A percentile compares a stretch with the other conserved stretches of the same genome.
Evolutionary conservation across 2,797 vertebrate genomes (phyloP).

Genomic region (Gymnopithys bicolor): DNA sequence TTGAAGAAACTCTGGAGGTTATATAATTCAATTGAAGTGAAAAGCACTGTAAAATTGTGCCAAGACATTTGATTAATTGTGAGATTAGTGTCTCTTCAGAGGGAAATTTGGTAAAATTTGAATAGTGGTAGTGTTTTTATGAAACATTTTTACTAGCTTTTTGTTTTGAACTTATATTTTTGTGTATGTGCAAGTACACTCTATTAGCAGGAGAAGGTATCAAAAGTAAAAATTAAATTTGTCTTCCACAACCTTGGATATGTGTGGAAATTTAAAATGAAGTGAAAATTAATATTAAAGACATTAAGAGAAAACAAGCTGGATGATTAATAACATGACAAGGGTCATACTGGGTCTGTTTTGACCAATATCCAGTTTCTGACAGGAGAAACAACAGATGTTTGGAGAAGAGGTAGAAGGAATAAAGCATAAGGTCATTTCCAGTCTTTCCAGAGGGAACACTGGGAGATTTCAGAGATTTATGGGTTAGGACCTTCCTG

Average conservation of each 20-base stretch:
- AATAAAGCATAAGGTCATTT: background rate
- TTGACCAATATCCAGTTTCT: background rate
- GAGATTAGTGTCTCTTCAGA: background rate
- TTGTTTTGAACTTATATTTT: background rate
- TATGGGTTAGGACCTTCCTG: background rate
- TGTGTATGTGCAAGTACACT: background rate
- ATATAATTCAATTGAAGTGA: background rate
- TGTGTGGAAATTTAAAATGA: background rate
- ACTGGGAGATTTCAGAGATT: background rate
- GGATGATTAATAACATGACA: background rate
- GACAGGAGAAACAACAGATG: background rate
- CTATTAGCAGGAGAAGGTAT: background rate
- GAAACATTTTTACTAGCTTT: background rate
- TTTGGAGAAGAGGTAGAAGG: background rate
- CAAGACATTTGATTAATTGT: background rate
- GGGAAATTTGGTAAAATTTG: background rate
- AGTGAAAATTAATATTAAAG: background rate
- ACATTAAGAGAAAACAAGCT: background rate
- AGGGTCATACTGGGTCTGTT: background rate
- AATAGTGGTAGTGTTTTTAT: background rate
- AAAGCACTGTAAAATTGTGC: background rate
- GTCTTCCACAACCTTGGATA: accelerated
- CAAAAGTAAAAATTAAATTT: background rate
- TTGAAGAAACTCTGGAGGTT: background rate
- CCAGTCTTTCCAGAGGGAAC: background rate